Percentiles rank a stretch among this genome's conserved stretches.
Evolutionary conservation across 1,140 invertebrate species (phyloP).

Genomic region (Platorchestia sp.): DNA sequence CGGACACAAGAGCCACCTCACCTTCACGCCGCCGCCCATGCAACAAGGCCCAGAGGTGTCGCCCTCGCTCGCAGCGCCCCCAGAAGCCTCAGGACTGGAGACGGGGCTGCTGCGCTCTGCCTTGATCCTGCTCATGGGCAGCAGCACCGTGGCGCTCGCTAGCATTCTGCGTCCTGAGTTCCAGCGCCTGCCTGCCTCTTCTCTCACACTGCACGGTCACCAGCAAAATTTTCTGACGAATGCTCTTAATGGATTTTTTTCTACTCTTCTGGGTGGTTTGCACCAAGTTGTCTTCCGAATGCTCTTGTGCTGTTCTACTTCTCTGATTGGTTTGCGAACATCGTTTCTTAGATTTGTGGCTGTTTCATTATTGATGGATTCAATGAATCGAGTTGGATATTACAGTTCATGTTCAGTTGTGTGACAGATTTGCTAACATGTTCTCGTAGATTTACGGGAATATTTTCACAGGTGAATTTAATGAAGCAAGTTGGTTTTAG

Average conservation of each 20-base stretch:
- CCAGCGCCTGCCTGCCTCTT: too few species aligned
- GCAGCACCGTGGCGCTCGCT: constrained; percentile 26
- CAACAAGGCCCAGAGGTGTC: background rate
- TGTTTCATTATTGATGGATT: too few species aligned
- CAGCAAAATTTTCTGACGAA: background rate
- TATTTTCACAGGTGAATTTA: background rate
- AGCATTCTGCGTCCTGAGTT: background rate
- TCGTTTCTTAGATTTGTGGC: too few species aligned
- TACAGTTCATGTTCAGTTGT: too few species aligned
- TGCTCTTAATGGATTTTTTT: background rate
- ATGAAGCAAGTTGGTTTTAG: background rate
- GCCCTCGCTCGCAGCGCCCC: background rate
- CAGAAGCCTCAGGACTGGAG: background rate
- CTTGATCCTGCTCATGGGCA: constrained; percentile 40
- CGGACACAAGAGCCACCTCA: background rate
- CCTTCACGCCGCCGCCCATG: constrained; percentile 23
- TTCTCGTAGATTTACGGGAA: background rate
- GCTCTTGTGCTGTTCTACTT: too few species aligned
- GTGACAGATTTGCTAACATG: too few species aligned
- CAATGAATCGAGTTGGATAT: too few species aligned
- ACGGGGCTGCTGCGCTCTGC: constrained; percentile 48
- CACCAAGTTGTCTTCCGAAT: too few species aligned
- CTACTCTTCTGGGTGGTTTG: too few species aligned
- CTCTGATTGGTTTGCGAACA: too few species aligned
- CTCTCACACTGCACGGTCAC: background rate